These are phyloP conservation scores for Bradysia coprophila DNA, from an alignment of 1,140 invertebrate species.

Conservation along the genomic window DNA sequence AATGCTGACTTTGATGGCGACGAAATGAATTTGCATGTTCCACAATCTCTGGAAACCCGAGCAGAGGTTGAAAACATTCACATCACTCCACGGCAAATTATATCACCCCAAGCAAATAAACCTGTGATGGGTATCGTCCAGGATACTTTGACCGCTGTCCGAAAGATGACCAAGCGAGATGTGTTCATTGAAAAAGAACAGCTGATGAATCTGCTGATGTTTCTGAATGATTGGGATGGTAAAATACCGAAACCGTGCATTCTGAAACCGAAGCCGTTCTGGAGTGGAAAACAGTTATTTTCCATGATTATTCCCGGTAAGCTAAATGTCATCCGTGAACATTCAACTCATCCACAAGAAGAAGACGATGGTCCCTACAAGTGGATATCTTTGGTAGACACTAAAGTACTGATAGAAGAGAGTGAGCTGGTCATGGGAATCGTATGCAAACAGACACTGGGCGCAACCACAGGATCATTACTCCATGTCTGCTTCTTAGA, in stretches of 20 bases:
- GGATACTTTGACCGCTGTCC: constrained; percentile 93
- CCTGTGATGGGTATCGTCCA: constrained; percentile 99
- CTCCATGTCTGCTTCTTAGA: constrained; percentile 97
- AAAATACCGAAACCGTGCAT: constrained; percentile 98
- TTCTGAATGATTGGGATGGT: constrained; percentile 96
- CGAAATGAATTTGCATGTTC: constrained; percentile 99
- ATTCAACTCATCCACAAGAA: constrained; percentile 98
- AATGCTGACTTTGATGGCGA: constrained; percentile 99
- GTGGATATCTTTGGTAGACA: constrained; percentile 99
- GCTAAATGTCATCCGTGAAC: constrained; percentile 94
- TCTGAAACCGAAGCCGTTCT: constrained; percentile 91
- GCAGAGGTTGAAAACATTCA: constrained; percentile 98
- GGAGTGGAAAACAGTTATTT: constrained; percentile 98
- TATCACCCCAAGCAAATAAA: constrained; percentile 94
- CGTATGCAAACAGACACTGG: constrained; percentile 95
- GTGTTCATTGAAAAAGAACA: constrained; percentile 95
- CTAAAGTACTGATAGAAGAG: constrained; percentile 97
- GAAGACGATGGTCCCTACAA: constrained; percentile 98
- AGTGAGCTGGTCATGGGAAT: constrained; percentile 95
- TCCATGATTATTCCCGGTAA: constrained; percentile 97
- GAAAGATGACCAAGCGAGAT: constrained; percentile 99
- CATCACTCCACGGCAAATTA: constrained; percentile 93
- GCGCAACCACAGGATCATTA: constrained; percentile 89
- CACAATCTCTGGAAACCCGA: constrained; percentile 96
- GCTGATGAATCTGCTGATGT: constrained; percentile 99